Evolutionary conservation across 2,888 invertebrate genomes (phyloP), one percentile per base, ranked within the genome.

Genomic region (Drosophila hamatofila): DNA sequence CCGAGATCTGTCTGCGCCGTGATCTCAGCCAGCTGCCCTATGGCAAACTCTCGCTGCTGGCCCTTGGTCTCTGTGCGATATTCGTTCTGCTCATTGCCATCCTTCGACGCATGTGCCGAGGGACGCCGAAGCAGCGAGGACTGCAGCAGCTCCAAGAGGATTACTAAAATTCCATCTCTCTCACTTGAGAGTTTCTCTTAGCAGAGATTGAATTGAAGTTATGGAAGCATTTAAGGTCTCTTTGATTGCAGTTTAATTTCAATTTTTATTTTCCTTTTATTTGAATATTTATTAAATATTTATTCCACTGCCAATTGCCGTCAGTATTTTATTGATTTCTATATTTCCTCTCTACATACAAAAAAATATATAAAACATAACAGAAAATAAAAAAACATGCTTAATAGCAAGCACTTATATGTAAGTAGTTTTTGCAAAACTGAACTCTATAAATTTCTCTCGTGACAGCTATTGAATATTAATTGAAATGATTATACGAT

Each of bases 1-100:
- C 96, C 0, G 96, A 96, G 86, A 93, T 96, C 16, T 97, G 97
- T 89, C 93, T 93, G 39, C 92, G 91, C n/a, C 91, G 92, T 3
- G 94, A 94, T 25, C 93, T 94, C 21, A 94, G 94, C 42, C 90
- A 91, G 64, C 74, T 92, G 75, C 91, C 92, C 18, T 92, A 91
- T 68, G 90, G 88, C 56, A 93, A 92, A 67, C 75, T 93, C 52
- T 75, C 91, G 25, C 80, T 93, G n/a, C 91, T 93, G 25, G 86
- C 89, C 3, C 67, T 90, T 60, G 93, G 92, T 12, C 77, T 92
- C 37, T 89, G 91, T 68, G 84, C 92, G 59, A 86, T 93, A 76
- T 75, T 92, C 63, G 88, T 88, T 12, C 84, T 93, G 69, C 89
- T 93, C 58, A 75, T 93, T 54, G 92, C 92, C 60, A 91, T 93